Evolutionary conservation across 1,140 invertebrate genomes (phyloP), one percentile per base, ranked within the genome.

Genomic region (Nasonia vitripennis): DNA sequence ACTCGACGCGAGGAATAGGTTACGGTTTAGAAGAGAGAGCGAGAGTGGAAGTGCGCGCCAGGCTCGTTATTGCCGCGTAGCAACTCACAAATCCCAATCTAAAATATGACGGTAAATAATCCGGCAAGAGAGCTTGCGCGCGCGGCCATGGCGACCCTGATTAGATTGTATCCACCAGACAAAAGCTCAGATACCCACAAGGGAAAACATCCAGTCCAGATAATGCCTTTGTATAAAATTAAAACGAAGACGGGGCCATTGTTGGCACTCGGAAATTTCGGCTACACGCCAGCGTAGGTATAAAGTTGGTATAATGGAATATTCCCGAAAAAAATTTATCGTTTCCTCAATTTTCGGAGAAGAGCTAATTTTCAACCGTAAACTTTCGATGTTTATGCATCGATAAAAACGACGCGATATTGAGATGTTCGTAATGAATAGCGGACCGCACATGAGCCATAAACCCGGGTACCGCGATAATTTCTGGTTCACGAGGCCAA

Each of bases 61-160:
- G 23, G 23, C 75, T 89, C 89, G 88, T 91, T 91, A 91, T 91
- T 90, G 91, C 90, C 90, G 89, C 89, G 89, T 27, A 77, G 81
- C 88, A 88, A 88, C 89, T 88, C 87, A 87, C 89, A 92, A 92
- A 92, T 92, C 91, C 91, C 90, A 88, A 92, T 91, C 89, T 92
- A 88, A 92, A 92, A 92, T 92, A 92, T 90, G 90, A 90, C 90
- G 88, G 89, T 89, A 86, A 91, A 90, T 91, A 91, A 91, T 91
- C 91, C 90, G 85, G 87, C 86, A 41, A 75, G 75, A 23, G 45
- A 74, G 11, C 70, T 0, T 10, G 27, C 67, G 14, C 70, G 41
- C 77, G 7, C 74, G 7, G 77, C 77, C 67, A 51, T 34, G 70
- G 68, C 78, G 78, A 80, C 83, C 83, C 78, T 85, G 83, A 85